A percentile compares a stretch with the other conserved stretches of the same genome.
phyloP scores from a whole-genome alignment of 2,888 invertebrate genomes.

The Caenorhabditis plicata region DNA sequence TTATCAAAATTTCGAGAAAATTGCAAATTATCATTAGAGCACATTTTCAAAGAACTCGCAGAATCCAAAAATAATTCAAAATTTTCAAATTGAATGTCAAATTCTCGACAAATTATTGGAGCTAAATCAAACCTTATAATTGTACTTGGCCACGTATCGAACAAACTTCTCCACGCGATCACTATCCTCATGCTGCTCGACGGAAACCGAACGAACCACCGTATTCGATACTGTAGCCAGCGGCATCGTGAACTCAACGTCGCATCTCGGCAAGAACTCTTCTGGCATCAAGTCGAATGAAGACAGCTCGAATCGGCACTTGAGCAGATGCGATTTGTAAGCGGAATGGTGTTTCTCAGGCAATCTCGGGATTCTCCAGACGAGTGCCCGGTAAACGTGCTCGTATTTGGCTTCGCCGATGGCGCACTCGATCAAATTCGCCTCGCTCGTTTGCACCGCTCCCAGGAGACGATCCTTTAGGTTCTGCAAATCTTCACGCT shows the following conservation, averaged over 20 bases:
- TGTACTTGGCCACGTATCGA: constrained; percentile 89
- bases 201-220: constrained; percentile 82
- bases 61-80: too few relatives aligned
- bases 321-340: constrained; percentile 93
- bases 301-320: constrained; percentile 81
- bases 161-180: constrained; percentile 97
- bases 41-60: background rate
- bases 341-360: constrained; percentile 99
- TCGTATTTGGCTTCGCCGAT: constrained; percentile 52
- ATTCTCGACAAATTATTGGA: background rate
- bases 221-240: constrained; percentile 90
- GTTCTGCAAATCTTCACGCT: constrained; percentile 50
- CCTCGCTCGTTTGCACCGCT: constrained; percentile 84
- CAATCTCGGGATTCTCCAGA: constrained; percentile 94
- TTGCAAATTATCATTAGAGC: too few relatives aligned
- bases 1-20: too few relatives aligned
- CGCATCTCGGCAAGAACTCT: constrained; percentile 82
- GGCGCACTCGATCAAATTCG: constrained; percentile 80
- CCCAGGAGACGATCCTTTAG: constrained; percentile 70
- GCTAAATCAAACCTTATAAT: constrained; percentile 73
- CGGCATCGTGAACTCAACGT: constrained; percentile 97
- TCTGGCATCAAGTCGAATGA: constrained; percentile 96
- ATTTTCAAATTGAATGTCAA: background rate
- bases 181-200: constrained; percentile 70
- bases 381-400: constrained; percentile 78